These are phyloP conservation scores for Goniozus legneri DNA, from an alignment of 1,140 invertebrate genomes.

Conservation along the genomic window DNA sequence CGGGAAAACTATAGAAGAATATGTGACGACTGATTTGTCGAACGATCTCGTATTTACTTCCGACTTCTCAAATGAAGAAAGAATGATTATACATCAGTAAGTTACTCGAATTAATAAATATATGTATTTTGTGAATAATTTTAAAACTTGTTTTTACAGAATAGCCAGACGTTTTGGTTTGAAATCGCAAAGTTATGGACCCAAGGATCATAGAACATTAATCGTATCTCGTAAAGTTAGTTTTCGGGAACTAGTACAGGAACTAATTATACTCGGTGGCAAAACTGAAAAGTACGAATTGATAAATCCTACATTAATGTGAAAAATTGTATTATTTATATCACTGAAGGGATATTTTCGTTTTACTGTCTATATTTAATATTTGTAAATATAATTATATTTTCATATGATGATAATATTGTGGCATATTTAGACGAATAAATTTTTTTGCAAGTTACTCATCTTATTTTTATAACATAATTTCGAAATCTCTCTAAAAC, in stretches of 20 bases:
- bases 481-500: too few species aligned
- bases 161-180: slow-evolving; percentile 41
- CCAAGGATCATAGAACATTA: slow-evolving; percentile 33
- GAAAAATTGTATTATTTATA: too few species aligned
- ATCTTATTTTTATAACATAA: too few species aligned
- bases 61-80: slow-evolving; percentile 70
- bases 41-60: slow-evolving; percentile 65
- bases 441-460: too few species aligned
- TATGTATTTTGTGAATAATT: slow-evolving; percentile 3
- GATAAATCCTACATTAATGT: too few species aligned
- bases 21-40: slow-evolving; percentile 52
- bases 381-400: too few species aligned
- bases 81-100: slow-evolving; percentile 65
- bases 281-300: slow-evolving; percentile 42
- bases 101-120: slow-evolving; percentile 13
- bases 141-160: slow-evolving; percentile 21
- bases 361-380: too few species aligned
- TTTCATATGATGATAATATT: too few species aligned
- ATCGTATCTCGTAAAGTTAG: slow-evolving; percentile 40
- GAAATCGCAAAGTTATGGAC: slow-evolving; percentile 43
- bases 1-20: slow-evolving; percentile 50
- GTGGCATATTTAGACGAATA: too few species aligned
- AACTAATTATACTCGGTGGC: slow-evolving; percentile 38
- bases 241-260: slow-evolving; percentile 28
- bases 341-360: too few species aligned